Conservation (phyloP, 2,888 invertebrate genomes). For the Drosophila birchii region DNA sequence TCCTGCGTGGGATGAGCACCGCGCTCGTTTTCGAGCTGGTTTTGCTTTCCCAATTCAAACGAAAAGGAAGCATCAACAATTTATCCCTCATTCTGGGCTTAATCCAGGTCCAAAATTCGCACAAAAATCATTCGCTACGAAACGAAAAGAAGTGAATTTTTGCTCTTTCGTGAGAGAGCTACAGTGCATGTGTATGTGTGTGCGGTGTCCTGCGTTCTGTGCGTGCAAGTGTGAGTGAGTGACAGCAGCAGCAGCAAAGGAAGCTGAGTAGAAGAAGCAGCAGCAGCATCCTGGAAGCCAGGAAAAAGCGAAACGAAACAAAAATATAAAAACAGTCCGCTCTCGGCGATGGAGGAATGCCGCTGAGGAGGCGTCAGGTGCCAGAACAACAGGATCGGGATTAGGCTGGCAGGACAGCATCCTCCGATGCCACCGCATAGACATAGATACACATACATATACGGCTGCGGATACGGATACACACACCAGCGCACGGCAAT, state of each 20-base stretch:
- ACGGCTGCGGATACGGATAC: slow-evolving; percentile 24
- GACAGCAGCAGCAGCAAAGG: slow-evolving; percentile 13
- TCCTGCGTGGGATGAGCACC: slow-evolving; percentile 26
- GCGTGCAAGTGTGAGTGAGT: slow-evolving; percentile 40
- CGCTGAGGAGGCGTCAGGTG: slow-evolving; percentile 18
- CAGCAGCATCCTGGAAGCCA: slow-evolving; percentile 41
- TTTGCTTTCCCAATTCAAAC: slow-evolving; percentile 8
- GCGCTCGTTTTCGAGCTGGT: slow-evolving; percentile 14
- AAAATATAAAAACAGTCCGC: slow-evolving; percentile 36
- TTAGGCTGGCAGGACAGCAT: slow-evolving; percentile 18
- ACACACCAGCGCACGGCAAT: slow-evolving; percentile 22
- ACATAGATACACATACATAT: slow-evolving; percentile 20
- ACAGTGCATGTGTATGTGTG: slow-evolving; percentile 36
- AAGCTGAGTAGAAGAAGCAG: slow-evolving; percentile 15
- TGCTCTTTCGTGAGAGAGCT: slow-evolving; percentile 34
- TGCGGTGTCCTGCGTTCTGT: slow-evolving; percentile 19
- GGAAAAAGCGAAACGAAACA: slow-evolving; percentile 30
- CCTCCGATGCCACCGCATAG: slow-evolving; percentile 29
- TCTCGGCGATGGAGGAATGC: slow-evolving; percentile 25
- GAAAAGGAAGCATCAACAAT: slow-evolving; percentile 6
- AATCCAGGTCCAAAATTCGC: slow-evolving; percentile 10
- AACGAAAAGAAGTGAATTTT: slow-evolving; percentile 32
- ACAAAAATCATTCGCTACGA: slow-evolving; percentile 20
- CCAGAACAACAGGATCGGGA: slow-evolving; percentile 11
- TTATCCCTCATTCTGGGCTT: slow-evolving; percentile 19